Percentiles rank a stretch among this genome's conserved stretches.
These are phyloP conservation scores for Amphipyra tragopoginis DNA, from an alignment of 2,888 invertebrate species.

Conservation along the genomic window DNA sequence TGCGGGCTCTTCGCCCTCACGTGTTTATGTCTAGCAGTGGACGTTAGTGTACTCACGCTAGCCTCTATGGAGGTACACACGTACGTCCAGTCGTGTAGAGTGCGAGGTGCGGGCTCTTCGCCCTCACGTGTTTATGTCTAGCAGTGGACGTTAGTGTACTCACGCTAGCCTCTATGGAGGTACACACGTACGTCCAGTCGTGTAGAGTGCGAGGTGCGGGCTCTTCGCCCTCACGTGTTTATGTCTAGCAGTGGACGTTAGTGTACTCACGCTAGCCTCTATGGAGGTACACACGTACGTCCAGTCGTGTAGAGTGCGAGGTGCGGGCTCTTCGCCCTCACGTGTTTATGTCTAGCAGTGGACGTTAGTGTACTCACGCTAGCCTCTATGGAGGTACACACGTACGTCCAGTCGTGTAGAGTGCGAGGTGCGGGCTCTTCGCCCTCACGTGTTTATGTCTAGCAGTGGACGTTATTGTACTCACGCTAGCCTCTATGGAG, in stretches of 20 bases:
- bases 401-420: constrained; percentile 81
- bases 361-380: constrained; percentile 67
- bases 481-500: constrained; percentile 74
- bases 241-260: not conserved
- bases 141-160: constrained; percentile 48
- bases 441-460: constrained; percentile 63
- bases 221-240: constrained; percentile 69
- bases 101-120: constrained; percentile 66
- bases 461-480: constrained; percentile 38
- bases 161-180: constrained; percentile 74
- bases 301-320: constrained; percentile 79
- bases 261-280: constrained; percentile 74
- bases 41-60: constrained; percentile 67
- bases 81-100: constrained; percentile 81
- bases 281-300: constrained; percentile 75
- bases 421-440: constrained; percentile 68
- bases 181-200: constrained; percentile 81
- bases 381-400: constrained; percentile 73
- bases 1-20: constrained; percentile 70
- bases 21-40: not conserved
- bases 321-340: constrained; percentile 71
- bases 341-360: not conserved
- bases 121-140: constrained; percentile 62
- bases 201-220: constrained; percentile 70
- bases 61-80: constrained; percentile 75